Conservation (phyloP, 2,113 vertebrate genomes). For the Lepus americanus region DNA sequence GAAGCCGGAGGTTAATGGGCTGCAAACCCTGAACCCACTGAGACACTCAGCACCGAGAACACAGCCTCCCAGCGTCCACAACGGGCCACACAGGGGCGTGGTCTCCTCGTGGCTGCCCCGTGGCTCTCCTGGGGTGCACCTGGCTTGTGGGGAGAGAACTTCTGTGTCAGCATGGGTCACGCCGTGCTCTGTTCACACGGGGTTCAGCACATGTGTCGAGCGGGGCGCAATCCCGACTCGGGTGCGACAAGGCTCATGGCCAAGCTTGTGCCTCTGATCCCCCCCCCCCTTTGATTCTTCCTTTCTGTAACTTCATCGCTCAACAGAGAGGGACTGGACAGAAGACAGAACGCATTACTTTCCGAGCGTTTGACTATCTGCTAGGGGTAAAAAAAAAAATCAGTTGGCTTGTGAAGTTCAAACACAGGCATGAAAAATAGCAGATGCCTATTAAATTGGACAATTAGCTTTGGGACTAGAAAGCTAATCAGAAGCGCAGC, state of each 20-base stretch:
- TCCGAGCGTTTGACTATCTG: conserved; percentile 27
- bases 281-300: not conserved
- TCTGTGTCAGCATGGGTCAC: accelerated
- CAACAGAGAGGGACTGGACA: not conserved
- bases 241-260: not conserved
- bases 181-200: not conserved
- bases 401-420: conserved; percentile 65
- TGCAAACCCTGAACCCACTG: not conserved
- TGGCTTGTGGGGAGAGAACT: not conserved
- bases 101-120: accelerated
- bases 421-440: conserved; percentile 67
- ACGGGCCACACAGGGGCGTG: too few species aligned
- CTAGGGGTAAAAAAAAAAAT: conserved; percentile 27
- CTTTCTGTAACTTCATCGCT: not conserved
- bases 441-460: conserved; percentile 71
- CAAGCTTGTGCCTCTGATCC: accelerated
- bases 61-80: not conserved
- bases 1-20: not conserved
- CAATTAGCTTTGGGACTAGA: conserved; percentile 74
- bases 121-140: not conserved
- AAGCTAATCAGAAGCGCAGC: conserved; percentile 65
- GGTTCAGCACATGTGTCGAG: accelerated
- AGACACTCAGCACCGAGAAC: not conserved
- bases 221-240: not conserved
- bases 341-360: conserved; percentile 4